Evolutionary conservation across 2,113 vertebrate genomes (phyloP).

Genomic region (Coturnix japonica): DNA sequence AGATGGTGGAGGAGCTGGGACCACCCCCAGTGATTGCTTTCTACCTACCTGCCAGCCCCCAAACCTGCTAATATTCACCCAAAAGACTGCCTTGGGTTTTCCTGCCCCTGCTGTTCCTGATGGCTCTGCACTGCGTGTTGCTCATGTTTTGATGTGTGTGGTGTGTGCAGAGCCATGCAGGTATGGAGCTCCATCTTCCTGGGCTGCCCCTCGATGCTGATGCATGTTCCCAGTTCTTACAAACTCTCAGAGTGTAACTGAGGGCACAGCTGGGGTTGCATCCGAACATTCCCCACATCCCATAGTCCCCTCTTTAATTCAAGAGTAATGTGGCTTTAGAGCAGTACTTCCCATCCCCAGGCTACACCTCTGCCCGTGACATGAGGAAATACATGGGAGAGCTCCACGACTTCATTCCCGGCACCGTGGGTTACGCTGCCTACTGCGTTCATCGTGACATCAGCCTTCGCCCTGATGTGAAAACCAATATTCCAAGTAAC

Average conservation of each 20-base stretch:
- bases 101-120: neutral
- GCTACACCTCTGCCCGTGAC: constrained; percentile 71
- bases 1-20: neutral
- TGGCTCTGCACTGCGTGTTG: neutral
- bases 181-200: neutral
- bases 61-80: neutral
- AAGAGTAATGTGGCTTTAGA: neutral
- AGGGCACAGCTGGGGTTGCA: fast-evolving
- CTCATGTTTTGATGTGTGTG: neutral
- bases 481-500: neutral
- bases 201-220: too few species aligned
- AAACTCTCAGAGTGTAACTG: too few species aligned
- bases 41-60: neutral
- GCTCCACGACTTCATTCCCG: constrained; percentile 74
- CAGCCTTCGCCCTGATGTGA: constrained; percentile 7
- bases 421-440: constrained; percentile 61
- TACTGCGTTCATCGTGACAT: constrained; percentile 73
- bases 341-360: constrained; percentile 2
- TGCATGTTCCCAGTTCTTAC: too few species aligned
- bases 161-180: neutral
- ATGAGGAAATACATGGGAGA: constrained; percentile 78
- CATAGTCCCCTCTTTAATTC: fast-evolving
- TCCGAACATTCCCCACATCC: fast-evolving
- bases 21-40: neutral
- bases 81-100: neutral